A percentile compares a stretch with the other conserved stretches of the same genome.
Evolutionary conservation across 1,140 invertebrate species (phyloP).

Genomic region (Mizuhopecten yessoensis): DNA sequence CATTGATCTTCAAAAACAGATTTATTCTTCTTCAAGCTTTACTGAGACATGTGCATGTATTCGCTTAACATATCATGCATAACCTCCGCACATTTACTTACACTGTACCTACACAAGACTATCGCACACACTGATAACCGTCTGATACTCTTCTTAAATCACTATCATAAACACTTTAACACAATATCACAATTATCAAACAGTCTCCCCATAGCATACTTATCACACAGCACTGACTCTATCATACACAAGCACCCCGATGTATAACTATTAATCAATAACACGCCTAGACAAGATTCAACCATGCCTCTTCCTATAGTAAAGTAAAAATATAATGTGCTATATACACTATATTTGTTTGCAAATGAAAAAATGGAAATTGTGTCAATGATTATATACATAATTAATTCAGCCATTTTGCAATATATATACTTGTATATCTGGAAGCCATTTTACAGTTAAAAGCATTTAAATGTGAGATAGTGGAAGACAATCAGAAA

Average conservation of each 20-base stretch:
- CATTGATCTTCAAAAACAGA: neutral
- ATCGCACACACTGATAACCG: no score
- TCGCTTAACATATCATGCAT: no score
- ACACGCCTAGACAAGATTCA: neutral
- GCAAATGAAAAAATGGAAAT: neutral
- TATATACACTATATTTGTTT: neutral
- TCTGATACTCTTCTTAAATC: neutral
- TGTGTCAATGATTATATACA: neutral
- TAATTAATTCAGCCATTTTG: neutral
- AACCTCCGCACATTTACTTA: neutral
- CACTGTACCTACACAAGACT: no score
- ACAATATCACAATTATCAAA: no score
- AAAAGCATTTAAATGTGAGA: neutral
- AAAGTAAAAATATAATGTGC: neutral
- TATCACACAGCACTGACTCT: neutral
- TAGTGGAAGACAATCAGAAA: neutral
- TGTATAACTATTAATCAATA: neutral
- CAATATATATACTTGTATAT: neutral
- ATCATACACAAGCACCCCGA: neutral
- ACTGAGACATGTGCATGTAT: neutral
- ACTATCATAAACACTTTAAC: neutral
- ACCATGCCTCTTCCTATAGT: no score
- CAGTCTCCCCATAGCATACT: neutral
- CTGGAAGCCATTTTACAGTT: neutral
- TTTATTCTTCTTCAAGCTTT: neutral